Evolutionary conservation across 30 jellyfish, hydroid and myxozoan genomes (phyloP), one percentile per base, ranked within the genome.

Genomic region (Cassiopea xamachana): DNA sequence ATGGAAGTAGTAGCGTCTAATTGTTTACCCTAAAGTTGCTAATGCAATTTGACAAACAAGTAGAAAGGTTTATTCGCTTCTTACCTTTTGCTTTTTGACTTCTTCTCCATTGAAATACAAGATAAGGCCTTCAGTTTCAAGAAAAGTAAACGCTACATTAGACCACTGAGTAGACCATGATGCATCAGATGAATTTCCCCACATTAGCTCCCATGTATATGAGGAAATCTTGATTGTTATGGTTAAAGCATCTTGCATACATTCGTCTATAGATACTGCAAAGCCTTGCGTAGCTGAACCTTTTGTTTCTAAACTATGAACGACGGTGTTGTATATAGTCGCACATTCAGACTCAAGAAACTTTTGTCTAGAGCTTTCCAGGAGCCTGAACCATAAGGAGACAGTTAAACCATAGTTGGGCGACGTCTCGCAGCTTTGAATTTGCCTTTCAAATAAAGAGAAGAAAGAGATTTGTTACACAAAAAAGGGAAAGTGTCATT

Each of bases 351-450:
- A 13, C 15, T 16, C 6, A 17, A 2, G 2, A 27, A 64, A 64
- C 6, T 27, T 16, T 17, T 64, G 8, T 64, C 2, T 4, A 64
- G 74, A 4, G 43, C 74, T 16, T 14, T 64, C 15, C 43, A 64
- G 74, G 39, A 64, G 19, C 43, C 74, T 16, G 43, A 64, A 64
- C 74, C 74, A 64, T 5, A 64, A 14, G 6, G 74, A 64, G 74
- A 64, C 74, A 64, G 74, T 64, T 27, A 64, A 64, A 64, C 74
- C 74, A 17, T 64, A 17, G 15, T 64, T 64, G 19, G 74, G 74
- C 19, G 74, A 64, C 15, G 74, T 5, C 2, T 64, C 6, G 74
- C 74, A 64, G 74, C 15, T 9, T 2, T 17, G 39, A 9, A 64
- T 64, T 9, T 27, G 7, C 64, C 64, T 55, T 3, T 55, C 64